Evolutionary conservation across 2,888 invertebrate genomes (phyloP).

Genomic region (Chymomyza amoena): DNA sequence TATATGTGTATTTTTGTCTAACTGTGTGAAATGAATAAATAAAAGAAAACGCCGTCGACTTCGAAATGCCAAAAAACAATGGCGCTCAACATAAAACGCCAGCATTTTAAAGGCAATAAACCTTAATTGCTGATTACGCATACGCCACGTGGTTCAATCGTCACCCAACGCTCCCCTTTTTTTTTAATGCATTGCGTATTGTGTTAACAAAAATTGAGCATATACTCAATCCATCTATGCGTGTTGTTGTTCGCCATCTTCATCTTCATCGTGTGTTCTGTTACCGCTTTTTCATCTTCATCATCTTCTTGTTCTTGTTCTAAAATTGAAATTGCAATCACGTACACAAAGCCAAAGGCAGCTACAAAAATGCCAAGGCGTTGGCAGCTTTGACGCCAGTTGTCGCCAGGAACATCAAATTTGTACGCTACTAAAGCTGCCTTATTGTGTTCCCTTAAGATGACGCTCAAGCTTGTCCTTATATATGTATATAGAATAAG

Average conservation of each 20-base stretch:
- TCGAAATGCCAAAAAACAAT: conserved; percentile 1
- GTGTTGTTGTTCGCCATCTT: neutral
- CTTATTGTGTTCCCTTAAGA: neutral
- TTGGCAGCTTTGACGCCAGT: conserved; percentile 45
- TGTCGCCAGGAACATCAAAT: conserved; percentile 72
- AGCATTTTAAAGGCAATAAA: conserved; percentile 52
- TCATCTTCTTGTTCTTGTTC: conserved; percentile 39
- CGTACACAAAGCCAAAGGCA: conserved; percentile 52
- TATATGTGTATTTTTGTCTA: neutral
- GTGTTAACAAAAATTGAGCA: conserved; percentile 36
- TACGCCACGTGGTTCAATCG: conserved; percentile 26
- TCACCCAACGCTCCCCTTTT: neutral
- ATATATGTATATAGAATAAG: neutral
- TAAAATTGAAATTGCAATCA: conserved; percentile 64
- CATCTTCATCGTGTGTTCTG: neutral
- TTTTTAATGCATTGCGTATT: conserved; percentile 37
- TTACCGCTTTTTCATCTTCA: conserved; percentile 33
- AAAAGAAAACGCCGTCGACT: neutral
- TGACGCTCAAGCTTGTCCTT: neutral
- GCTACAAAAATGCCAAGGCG: neutral
- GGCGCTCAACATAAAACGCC: conserved; percentile 21
- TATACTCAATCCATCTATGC: conserved; percentile 47
- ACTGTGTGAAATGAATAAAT: conserved; percentile 9
- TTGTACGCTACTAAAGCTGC: conserved; percentile 21
- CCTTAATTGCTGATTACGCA: conserved; percentile 62